These are phyloP conservation scores for Datnioides undecimradiatus DNA, from an alignment of 2,113 vertebrate species.

Conservation along the genomic window DNA sequence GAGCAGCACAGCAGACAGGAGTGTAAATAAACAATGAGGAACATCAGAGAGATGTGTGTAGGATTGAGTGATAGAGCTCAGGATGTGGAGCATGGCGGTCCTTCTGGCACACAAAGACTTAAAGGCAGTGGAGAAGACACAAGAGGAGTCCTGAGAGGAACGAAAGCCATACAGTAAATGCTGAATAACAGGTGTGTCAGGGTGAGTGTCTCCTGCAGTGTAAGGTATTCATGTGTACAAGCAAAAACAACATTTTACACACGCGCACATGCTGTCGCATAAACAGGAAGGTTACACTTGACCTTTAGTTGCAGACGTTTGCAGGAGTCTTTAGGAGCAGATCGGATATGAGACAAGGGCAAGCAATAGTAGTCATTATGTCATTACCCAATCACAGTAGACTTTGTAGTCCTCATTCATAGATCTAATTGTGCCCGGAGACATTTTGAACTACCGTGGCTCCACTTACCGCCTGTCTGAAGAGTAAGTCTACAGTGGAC, in stretches of 20 bases:
- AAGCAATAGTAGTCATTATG: slow-evolving; percentile 41
- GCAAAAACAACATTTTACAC: no score
- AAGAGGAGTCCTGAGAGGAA: background rate
- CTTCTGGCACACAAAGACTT: slow-evolving; percentile 1
- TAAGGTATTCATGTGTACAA: background rate
- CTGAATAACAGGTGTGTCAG: background rate
- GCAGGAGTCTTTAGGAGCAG: slow-evolving; percentile 29
- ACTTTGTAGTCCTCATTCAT: slow-evolving; percentile 47
- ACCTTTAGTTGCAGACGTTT: slow-evolving; percentile 43
- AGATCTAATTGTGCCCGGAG: slow-evolving; percentile 8
- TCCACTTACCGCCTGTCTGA: slow-evolving; percentile 4
- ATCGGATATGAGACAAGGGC: slow-evolving; percentile 70
- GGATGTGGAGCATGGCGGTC: slow-evolving; percentile 10
- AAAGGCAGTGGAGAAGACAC: background rate
- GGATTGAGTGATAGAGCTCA: slow-evolving; percentile 36
- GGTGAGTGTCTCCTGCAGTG: background rate
- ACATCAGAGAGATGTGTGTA: slow-evolving; percentile 65
- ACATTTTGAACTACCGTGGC: background rate
- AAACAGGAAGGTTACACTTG: slow-evolving; percentile 74
- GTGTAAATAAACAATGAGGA: slow-evolving; percentile 59
- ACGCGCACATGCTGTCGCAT: slow-evolving; percentile 19
- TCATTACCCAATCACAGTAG: slow-evolving; percentile 63
- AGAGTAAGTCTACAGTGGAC: background rate
- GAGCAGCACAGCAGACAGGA: slow-evolving; percentile 44
- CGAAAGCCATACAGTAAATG: slow-evolving; percentile 4